A percentile compares a stretch with the other conserved stretches of the same genome.
phyloP scores from a whole-genome alignment of 2,888 invertebrate genomes.

The Biston stratarius region DNA sequence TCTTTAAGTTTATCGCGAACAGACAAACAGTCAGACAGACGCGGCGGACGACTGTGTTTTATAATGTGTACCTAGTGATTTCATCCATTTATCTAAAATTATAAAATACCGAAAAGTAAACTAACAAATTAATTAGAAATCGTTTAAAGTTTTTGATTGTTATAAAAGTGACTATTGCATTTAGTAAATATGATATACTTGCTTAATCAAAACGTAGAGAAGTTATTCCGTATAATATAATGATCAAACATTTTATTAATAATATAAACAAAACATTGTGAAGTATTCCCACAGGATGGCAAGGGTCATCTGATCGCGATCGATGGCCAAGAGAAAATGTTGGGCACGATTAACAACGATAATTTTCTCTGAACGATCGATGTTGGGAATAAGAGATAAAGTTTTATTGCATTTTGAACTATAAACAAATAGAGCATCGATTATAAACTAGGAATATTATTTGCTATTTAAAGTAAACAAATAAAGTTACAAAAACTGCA shows the following conservation, averaged over 20 bases:
- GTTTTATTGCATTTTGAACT: conserved; percentile 44
- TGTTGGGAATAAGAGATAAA: conserved; percentile 49
- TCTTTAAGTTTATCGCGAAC: no score
- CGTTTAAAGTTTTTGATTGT: no score
- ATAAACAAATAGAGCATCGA: conserved; percentile 37
- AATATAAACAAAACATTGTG: conserved; percentile 49
- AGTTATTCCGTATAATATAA: conserved; percentile 8
- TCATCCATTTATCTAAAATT: no score
- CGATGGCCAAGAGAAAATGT: conserved; percentile 76
- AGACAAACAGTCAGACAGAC: no score
- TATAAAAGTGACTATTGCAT: no score
- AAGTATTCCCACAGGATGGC: conserved; percentile 64
- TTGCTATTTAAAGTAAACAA: conserved; percentile 17
- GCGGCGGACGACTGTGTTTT: no score
- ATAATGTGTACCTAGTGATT: no score
- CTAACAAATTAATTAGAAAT: no score
- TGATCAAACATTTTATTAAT: conserved; percentile 14
- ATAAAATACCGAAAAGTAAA: no score
- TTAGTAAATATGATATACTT: neutral
- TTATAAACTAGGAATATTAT: conserved; percentile 13
- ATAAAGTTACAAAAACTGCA: conserved; percentile 32
- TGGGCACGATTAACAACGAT: conserved; percentile 71
- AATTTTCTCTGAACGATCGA: conserved; percentile 50
- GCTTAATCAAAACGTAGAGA: neutral
- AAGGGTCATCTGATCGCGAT: conserved; percentile 65